Base-by-base conservation (phyloP, 30 jellyfish, hydroid and myxozoan genomes). In the Aurelia sp. region DNA sequence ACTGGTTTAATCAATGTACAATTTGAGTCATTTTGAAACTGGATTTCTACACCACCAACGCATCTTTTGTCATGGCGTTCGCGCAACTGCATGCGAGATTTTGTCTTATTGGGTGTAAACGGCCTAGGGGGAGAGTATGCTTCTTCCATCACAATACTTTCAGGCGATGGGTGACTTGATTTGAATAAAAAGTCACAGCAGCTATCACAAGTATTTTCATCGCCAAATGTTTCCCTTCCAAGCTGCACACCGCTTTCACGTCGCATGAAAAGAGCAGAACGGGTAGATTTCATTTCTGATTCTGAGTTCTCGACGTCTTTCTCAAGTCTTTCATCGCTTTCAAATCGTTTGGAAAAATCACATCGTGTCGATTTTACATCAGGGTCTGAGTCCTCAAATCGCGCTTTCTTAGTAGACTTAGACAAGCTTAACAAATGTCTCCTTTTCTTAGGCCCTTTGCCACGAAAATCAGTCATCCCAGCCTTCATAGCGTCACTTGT, bases 111-210 rank as follows among this genome's bases (percentile, higher is more conserved):
- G 47, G 92, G 92, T 0, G 93, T 71, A 22, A 22, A n/a, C n/a
- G 93, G 81, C 44, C 87, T 73, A 13, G 93, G 93, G 16, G 93
- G 93, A 35, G 93, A 84, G 20, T 27, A 16, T 0, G 40, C 16
- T 11, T 47, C 62, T 6, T 61, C 74, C 13, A 59, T 16, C 33
- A 15, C 67, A 20, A 8, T 40, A 5, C 58, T 53, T 58, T 21
- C 75, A 17, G 86, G 93, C 4, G 93, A 84, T 23, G 82, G 66
- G 47, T 21, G 65, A 62, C 93, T 62, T 16, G 79, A 40, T 52
- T 65, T 84, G 37, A 59, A 60, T 11, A 84, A 76, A 19, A 62
- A 60, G 60, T 84, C 93, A 60, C 44, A 84, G 77, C 93, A 84
- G 16, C 82, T 84, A 3, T 73, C 57, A 27, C 93, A 84, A 16